Conservation (phyloP, 2,888 invertebrate species). For the Cremastobaeus sp. region DNA sequence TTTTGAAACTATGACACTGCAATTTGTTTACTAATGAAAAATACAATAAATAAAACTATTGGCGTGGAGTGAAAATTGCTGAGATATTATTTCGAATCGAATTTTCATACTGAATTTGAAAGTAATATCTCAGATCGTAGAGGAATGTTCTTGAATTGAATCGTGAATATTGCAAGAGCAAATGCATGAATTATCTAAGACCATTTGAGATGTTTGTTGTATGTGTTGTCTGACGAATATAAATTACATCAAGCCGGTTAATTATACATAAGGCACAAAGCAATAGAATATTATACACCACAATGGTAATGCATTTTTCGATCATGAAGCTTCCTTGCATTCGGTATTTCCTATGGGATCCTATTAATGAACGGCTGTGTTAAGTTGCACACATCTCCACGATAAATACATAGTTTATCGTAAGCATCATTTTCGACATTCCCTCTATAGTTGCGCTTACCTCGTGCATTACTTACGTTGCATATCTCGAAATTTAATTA, state of each 20-base stretch:
- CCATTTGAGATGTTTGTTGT: neutral
- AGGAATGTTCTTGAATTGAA: no score
- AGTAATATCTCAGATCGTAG: no score
- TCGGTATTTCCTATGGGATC: constrained; percentile 25
- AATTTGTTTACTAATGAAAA: no score
- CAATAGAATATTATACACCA: constrained; percentile 16
- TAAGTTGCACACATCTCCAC: constrained; percentile 30
- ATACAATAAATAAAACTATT: no score
- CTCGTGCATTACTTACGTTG: constrained; percentile 27
- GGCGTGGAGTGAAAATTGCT: no score
- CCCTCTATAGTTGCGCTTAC: constrained; percentile 6
- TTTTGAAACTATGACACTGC: no score
- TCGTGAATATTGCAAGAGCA: no score
- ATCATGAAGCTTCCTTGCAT: constrained; percentile 17
- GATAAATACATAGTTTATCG: constrained; percentile 28
- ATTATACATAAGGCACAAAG: constrained; percentile 20
- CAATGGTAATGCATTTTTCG: constrained; percentile 33
- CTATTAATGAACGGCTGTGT: constrained; percentile 37
- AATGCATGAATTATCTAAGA: constrained; percentile 4
- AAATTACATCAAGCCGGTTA: constrained; percentile 18
- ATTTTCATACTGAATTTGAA: no score
- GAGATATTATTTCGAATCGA: constrained; percentile 42
- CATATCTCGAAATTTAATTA: constrained; percentile 11
- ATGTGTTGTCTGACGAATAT: constrained; percentile 5
- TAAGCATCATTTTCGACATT: constrained; percentile 41